A percentile compares a stretch with the other conserved stretches of the same genome.
Evolutionary conservation across 2,113 vertebrate genomes (phyloP).

Genomic region (Nyctereutes procyonoides): DNA sequence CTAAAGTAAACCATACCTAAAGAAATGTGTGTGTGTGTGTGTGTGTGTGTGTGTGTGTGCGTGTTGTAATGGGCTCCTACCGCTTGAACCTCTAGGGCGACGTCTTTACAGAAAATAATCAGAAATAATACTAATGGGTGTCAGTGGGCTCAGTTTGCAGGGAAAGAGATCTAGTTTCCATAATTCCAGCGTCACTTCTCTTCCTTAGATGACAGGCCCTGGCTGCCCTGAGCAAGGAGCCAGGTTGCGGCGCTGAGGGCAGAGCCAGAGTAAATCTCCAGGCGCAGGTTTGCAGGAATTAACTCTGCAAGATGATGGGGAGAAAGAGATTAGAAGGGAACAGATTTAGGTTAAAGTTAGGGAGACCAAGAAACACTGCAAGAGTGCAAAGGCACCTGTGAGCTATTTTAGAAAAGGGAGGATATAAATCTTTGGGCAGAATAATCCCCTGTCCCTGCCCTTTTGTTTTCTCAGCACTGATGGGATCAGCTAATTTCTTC

Average conservation of each 20-base stretch:
- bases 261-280: background rate
- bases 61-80: background rate
- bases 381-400: background rate
- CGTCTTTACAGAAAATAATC: conserved; percentile 24
- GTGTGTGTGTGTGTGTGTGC: no score
- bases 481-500: background rate
- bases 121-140: background rate
- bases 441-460: background rate
- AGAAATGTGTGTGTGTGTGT: background rate
- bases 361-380: background rate
- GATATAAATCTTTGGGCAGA: background rate
- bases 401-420: background rate
- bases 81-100: background rate
- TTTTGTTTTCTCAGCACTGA: background rate
- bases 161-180: background rate
- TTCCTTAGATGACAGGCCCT: background rate
- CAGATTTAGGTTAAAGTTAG: background rate
- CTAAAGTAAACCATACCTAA: background rate
- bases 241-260: background rate
- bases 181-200: background rate
- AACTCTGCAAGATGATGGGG: background rate
- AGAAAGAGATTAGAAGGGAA: background rate
- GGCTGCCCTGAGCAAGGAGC: background rate
- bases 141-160: background rate
- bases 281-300: background rate